Evolutionary conservation across 2,113 vertebrate genomes (phyloP).

Genomic region (Excalfactoria chinensis): DNA sequence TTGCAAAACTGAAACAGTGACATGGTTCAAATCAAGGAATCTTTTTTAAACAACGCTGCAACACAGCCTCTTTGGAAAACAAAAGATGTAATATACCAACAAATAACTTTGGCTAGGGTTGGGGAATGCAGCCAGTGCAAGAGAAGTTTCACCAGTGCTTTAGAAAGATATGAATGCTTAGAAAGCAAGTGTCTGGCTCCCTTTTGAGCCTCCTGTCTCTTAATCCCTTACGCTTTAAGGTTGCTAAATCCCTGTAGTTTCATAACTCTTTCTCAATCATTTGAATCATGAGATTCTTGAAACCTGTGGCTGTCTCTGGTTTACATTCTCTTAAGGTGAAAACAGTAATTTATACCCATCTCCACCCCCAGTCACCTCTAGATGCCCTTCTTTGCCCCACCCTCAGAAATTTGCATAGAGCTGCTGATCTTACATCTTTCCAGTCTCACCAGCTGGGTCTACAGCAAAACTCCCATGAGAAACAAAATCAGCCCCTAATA

Average conservation of each 20-base stretch:
- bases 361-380: neutral
- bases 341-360: neutral
- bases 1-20: neutral
- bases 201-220: neutral
- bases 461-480: neutral
- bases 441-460: neutral
- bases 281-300: neutral
- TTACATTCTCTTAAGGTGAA: neutral
- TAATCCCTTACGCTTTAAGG: neutral
- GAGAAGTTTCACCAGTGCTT: neutral
- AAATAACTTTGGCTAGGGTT: neutral
- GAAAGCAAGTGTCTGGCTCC: neutral
- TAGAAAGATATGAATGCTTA: neutral
- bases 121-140: neutral
- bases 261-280: neutral
- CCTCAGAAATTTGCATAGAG: neutral
- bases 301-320: neutral
- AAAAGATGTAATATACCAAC: neutral
- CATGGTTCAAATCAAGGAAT: rapidly evolving
- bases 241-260: neutral
- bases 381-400: neutral
- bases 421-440: neutral
- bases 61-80: neutral
- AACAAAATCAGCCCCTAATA: neutral
- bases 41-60: neutral